A percentile compares a stretch with the other conserved stretches of the same genome.
Conservation (phyloP, 2,797 vertebrate genomes). For the Myripristis jacobus region DNA sequence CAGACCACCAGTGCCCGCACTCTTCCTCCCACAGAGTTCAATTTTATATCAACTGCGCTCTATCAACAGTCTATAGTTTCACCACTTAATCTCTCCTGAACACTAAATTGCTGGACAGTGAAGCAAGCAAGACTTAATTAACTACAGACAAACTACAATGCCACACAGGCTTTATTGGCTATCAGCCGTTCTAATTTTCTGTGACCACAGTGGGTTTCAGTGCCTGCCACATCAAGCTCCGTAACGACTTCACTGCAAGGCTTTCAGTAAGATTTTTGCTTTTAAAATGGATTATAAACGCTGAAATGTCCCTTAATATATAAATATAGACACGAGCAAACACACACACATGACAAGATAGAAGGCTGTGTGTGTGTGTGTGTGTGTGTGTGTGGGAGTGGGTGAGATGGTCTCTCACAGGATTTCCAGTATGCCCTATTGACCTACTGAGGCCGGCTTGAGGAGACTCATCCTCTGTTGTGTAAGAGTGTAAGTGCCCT, state of each 20-base stretch:
- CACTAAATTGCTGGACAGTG: conserved; percentile 22
- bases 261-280: conserved; percentile 8
- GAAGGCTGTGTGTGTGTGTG: neutral
- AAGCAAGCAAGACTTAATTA: neutral
- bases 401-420: neutral
- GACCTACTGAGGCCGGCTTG: conserved; percentile 6
- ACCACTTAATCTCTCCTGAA: conserved; percentile 32
- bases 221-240: neutral
- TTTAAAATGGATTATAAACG: neutral
- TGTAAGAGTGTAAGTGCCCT: conserved; percentile 21
- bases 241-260: too few relatives aligned
- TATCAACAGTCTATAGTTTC: conserved; percentile 39
- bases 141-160: neutral
- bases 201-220: neutral
- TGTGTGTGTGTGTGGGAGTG: neutral
- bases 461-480: neutral
- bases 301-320: neutral
- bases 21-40: conserved; percentile 65
- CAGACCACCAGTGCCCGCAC: conserved; percentile 62
- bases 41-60: conserved; percentile 63
- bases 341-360: neutral
- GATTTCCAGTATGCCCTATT: neutral
- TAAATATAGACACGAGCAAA: too few relatives aligned
- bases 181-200: neutral
- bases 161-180: neutral